Conservation (phyloP, 2,113 vertebrate genomes). For the Sisor rabdophorus region DNA sequence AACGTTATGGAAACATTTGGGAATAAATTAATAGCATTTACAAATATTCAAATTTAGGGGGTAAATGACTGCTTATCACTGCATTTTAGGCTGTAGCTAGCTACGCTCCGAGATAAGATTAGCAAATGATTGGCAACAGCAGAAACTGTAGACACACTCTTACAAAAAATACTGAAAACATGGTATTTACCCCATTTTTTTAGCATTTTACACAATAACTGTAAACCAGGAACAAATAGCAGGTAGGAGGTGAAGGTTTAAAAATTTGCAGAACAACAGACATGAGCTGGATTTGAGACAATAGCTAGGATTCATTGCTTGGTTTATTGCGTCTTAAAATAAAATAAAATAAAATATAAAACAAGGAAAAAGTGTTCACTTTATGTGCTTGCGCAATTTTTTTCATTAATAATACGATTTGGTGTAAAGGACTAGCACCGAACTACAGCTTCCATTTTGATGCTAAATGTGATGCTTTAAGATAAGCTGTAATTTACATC, state of each 20-base stretch:
- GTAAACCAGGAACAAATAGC: background rate
- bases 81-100: background rate
- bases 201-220: background rate
- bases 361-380: too few relatives aligned
- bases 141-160: background rate
- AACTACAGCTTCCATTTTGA: background rate
- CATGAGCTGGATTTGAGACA: background rate
- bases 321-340: background rate
- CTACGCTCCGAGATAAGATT: background rate
- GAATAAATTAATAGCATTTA: too few relatives aligned
- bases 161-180: too few relatives aligned
- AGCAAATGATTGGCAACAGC: background rate
- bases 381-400: too few relatives aligned
- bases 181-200: background rate
- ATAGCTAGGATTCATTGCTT: background rate
- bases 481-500: background rate
- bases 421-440: background rate
- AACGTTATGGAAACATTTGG: too few relatives aligned
- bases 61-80: too few relatives aligned
- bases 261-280: too few relatives aligned
- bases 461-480: background rate
- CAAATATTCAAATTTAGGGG: too few relatives aligned
- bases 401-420: background rate
- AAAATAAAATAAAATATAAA: background rate
- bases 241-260: background rate